phyloP scores from a whole-genome alignment of 2,888 invertebrate species.

The Hydrotaea diabolus region DNA sequence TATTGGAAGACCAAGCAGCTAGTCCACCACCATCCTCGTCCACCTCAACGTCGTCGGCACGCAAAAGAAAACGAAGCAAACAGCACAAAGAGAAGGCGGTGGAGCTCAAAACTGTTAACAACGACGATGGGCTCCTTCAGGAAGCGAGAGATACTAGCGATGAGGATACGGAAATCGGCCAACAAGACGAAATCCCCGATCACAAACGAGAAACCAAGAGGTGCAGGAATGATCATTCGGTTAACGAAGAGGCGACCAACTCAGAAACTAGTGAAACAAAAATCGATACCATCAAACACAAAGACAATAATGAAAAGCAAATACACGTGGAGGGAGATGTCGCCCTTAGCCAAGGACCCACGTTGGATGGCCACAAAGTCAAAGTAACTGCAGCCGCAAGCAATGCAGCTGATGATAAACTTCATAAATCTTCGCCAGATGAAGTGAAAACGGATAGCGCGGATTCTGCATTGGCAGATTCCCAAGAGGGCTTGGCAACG shows the following conservation, averaged over 20 bases:
- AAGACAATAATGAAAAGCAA: neutral
- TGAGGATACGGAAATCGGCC: neutral
- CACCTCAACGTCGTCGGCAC: conserved; percentile 10
- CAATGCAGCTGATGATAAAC: neutral
- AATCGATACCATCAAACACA: neutral
- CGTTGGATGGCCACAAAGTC: neutral
- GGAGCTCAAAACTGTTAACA: too few relatives aligned
- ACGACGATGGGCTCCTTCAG: too few relatives aligned
- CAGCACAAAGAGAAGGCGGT: neutral
- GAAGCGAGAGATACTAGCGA: neutral
- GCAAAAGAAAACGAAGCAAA: conserved; percentile 42
- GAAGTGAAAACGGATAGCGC: neutral
- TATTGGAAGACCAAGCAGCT: conserved; percentile 22
- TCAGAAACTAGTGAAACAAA: neutral
- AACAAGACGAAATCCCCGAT: neutral
- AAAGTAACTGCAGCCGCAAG: neutral
- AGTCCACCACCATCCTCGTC: neutral
- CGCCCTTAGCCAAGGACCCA: neutral
- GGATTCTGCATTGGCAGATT: neutral
- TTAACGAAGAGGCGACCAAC: neutral
- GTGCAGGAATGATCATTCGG: neutral
- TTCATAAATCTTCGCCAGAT: neutral
- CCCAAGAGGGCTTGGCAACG: neutral
- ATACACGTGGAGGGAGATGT: too few relatives aligned
- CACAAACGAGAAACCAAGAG: neutral